Base-by-base conservation (phyloP, 2,797 vertebrate species). In the Philypnodon macrostomus region DNA sequence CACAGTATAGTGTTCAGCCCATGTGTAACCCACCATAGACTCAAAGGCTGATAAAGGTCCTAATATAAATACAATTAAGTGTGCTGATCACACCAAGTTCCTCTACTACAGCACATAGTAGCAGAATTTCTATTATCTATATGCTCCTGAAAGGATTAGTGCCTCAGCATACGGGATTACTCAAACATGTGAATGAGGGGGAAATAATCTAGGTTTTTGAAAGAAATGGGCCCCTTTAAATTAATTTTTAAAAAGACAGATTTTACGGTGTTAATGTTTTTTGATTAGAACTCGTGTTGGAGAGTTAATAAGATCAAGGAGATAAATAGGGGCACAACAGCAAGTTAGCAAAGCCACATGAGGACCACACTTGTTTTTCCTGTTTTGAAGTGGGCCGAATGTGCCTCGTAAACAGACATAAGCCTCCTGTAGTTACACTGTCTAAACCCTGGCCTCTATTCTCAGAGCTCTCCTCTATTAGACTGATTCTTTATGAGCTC, bases 401-500 rank as follows among this genome's bases (percentile, higher is more conserved):
- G 40, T 3, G 48, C 21, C 51, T 67, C 66, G 53, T 70, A 64
- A 76, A 71, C 10, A 58, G 60, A 66, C 15, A n/a, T n/a, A 31
- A 6, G 4, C 38, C 27, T 70, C 3, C 53, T 70, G 58, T 70
- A 69, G 68, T 75, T 82, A 74, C 63, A 77, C 62, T 55, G 50
- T 55, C 30, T 58, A 53, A 48, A 31, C 48, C n/a, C 62, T 37
- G 24, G 33, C 31, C 48, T 75, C 50, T 65, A 64, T 63, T 49
- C 80, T 75, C 73, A 62, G 33, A 75, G 70, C 82, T 59, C 67
- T 69, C 59, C 55, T 80, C 79, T 70, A 69, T 82, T 76, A 71
- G 75, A 76, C 58, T 31, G 42, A 15, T 69, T 68, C 68, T 81
- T 84, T 79, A 84, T 82, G 80, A 83, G 80, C 81, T 75, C 80